phyloP scores from a whole-genome alignment of 2,113 vertebrate genomes.

The Etheostoma spectabile region DNA sequence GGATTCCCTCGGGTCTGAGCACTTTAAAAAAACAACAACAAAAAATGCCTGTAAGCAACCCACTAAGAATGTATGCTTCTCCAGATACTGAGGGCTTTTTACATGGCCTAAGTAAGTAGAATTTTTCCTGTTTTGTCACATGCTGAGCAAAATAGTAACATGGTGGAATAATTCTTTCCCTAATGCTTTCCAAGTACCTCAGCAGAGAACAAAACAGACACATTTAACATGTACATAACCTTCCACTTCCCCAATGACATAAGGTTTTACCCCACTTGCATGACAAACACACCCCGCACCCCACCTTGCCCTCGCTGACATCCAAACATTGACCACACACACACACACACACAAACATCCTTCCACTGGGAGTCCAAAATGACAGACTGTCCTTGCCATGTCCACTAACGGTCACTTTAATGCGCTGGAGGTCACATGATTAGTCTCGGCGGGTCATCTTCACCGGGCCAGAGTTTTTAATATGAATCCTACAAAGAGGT shows the following conservation, averaged over 20 bases:
- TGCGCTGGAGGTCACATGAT: constrained; percentile 83
- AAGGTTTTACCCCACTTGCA: constrained; percentile 37
- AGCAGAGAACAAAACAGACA: background rate
- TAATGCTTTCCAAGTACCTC: background rate
- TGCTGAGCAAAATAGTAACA: background rate
- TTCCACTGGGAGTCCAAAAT: constrained; percentile 45
- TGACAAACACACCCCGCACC: constrained; percentile 28
- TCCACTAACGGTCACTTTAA: constrained; percentile 85
- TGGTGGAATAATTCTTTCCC: background rate
- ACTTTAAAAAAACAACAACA: constrained; percentile 22
- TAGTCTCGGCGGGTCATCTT: constrained; percentile 79
- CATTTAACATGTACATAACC: background rate
- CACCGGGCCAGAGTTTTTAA: constrained; percentile 75
- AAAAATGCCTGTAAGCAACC: constrained; percentile 13
- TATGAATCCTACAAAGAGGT: constrained; percentile 81
- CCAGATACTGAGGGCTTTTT: constrained; percentile 18
- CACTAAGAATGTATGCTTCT: constrained; percentile 12
- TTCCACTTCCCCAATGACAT: constrained; percentile 24
- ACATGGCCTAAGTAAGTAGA: background rate
- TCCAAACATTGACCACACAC: constrained; percentile 47
- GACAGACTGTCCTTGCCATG: constrained; percentile 79
- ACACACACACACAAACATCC: background rate
- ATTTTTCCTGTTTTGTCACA: background rate
- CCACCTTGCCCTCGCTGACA: constrained; percentile 24
- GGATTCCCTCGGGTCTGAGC: constrained; percentile 37